A percentile compares a stretch with the other conserved stretches of the same genome.
Conservation (phyloP, 2,113 vertebrate species). For the Rostratula benghalensis region DNA sequence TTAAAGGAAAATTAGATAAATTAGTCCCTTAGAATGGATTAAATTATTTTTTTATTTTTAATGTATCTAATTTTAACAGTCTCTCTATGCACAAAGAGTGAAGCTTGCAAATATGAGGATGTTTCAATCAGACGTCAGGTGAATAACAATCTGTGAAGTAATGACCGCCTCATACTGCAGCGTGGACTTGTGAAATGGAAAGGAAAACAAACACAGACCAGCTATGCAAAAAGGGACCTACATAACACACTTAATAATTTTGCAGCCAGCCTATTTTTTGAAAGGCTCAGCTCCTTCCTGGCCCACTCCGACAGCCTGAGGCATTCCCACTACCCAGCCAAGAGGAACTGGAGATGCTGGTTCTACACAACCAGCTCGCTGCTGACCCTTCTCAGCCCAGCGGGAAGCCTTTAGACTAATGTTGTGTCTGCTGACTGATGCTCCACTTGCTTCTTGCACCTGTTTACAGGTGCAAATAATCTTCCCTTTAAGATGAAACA, state of each 20-base stretch:
- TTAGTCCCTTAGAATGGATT: not conserved
- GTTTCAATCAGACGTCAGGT: not conserved
- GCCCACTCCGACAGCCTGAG: not conserved
- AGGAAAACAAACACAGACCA: not conserved
- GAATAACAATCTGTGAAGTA: not conserved
- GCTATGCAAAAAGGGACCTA: not conserved
- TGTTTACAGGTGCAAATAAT: not conserved
- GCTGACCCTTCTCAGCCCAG: not conserved
- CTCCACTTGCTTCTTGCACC: not conserved
- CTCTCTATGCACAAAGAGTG: not conserved
- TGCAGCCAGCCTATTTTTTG: not conserved
- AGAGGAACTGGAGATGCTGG: not conserved
- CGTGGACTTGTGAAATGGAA: not conserved
- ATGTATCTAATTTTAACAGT: not conserved
- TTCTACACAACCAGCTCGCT: constrained; percentile 11
- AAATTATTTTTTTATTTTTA: not conserved
- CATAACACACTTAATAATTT: not conserved
- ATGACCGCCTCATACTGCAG: not conserved
- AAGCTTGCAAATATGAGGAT: not conserved
- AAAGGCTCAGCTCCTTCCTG: not conserved
- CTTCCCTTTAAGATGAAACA: not conserved
- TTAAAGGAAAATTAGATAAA: not conserved
- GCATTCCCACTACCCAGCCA: not conserved
- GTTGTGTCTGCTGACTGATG: not conserved
- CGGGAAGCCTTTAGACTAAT: fast-evolving